phyloP scores from a whole-genome alignment of 2,888 invertebrate species.

The Philereme vetulata region DNA sequence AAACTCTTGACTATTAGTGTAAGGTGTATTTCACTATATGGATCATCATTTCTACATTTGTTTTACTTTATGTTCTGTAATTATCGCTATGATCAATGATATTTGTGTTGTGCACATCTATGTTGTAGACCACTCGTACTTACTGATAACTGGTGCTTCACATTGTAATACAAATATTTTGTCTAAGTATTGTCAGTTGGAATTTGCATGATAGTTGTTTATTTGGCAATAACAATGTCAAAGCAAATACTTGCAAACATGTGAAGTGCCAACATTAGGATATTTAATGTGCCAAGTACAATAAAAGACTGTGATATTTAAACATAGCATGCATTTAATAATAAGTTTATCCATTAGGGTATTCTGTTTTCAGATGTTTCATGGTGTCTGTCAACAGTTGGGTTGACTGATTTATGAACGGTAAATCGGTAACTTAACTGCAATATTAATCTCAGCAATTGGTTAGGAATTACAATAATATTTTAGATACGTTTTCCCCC shows the following conservation, averaged over 20 bases:
- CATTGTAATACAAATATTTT: background rate
- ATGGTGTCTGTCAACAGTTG: background rate
- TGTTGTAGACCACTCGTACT: conserved; percentile 23
- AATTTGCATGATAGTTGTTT: too few species aligned
- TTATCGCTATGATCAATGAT: conserved; percentile 10
- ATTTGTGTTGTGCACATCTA: conserved; percentile 18
- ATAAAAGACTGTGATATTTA: background rate
- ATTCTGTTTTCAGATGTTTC: conserved; percentile 12
- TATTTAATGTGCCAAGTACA: background rate
- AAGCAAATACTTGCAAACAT: conserved; percentile 1
- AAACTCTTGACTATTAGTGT: too few species aligned
- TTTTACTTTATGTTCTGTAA: conserved; percentile 10
- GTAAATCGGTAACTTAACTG: background rate
- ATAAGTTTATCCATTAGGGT: background rate
- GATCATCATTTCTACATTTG: conserved; percentile 11
- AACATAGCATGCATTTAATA: background rate
- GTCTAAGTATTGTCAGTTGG: too few species aligned
- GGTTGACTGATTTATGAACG: background rate
- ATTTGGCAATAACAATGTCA: too few species aligned
- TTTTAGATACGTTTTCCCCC: too few species aligned
- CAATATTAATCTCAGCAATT: too few species aligned
- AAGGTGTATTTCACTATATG: conserved; percentile 11
- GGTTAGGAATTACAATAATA: too few species aligned
- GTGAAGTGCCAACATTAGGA: conserved; percentile 13
- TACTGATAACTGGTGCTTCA: conserved; percentile 9